Percentiles rank a stretch among this genome's conserved stretches.
Conservation (phyloP, 2,888 invertebrate species). For the Alviniconcha strummeri region DNA sequence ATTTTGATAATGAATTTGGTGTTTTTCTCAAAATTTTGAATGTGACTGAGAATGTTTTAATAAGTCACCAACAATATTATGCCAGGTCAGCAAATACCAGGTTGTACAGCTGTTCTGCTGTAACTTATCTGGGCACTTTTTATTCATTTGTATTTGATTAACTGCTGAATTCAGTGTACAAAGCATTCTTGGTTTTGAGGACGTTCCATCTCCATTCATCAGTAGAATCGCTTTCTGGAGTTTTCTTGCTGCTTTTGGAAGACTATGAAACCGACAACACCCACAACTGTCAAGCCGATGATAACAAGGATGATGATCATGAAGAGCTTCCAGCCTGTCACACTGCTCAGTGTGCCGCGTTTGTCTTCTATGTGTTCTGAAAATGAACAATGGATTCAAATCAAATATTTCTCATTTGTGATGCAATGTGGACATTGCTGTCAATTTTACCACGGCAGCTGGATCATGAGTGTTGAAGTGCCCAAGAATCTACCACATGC, state of each 20-base stretch:
- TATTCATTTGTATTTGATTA: too few relatives aligned
- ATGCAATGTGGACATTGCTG: not conserved
- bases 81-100: too few relatives aligned
- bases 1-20: not conserved
- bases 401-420: not conserved
- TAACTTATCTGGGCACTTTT: too few relatives aligned
- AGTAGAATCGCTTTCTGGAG: constrained; percentile 90
- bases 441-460: not conserved
- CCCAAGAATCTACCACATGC: too few relatives aligned
- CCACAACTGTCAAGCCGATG: constrained; percentile 86
- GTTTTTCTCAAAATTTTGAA: not conserved
- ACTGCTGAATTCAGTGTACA: too few relatives aligned
- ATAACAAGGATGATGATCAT: constrained; percentile 89
- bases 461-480: too few relatives aligned
- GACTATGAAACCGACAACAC: constrained; percentile 92
- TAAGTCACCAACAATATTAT: not conserved
- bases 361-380: constrained; percentile 86
- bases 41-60: not conserved
- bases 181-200: too few relatives aligned
- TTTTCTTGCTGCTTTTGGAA: constrained; percentile 94
- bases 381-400: constrained; percentile 31
- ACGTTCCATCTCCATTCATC: constrained; percentile 46
- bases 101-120: too few relatives aligned
- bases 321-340: constrained; percentile 94
- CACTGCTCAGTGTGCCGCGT: constrained; percentile 79